These are phyloP conservation scores for Zaprionus davidi DNA, from an alignment of 1,140 invertebrate genomes.

Conservation along the genomic window DNA sequence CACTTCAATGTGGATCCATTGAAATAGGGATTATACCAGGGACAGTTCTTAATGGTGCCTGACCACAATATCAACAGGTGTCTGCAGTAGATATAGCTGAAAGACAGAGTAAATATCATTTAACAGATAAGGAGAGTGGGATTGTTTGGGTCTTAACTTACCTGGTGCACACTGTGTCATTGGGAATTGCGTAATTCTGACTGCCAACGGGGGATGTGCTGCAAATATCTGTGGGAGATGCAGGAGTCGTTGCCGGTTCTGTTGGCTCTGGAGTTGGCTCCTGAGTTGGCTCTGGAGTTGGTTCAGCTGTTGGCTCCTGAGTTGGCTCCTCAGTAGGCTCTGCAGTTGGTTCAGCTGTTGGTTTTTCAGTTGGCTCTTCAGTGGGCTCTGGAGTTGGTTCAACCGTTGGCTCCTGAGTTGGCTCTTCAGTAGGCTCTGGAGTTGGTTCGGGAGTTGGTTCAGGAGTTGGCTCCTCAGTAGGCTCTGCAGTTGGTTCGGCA, in stretches of 20 bases:
- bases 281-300: neutral
- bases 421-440: neutral
- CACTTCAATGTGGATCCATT: neutral
- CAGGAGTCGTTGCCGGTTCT: neutral
- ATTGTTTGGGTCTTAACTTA: neutral
- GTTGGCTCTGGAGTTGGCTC: neutral
- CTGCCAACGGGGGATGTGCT: neutral
- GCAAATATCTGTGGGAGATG: slow-evolving; percentile 1
- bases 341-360: neutral
- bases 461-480: neutral
- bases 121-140: neutral
- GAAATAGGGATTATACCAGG: slow-evolving; percentile 15
- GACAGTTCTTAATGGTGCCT: slow-evolving; percentile 10
- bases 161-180: slow-evolving; percentile 30
- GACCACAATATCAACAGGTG: neutral
- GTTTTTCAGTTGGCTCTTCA: neutral
- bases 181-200: slow-evolving; percentile 18
- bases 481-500: neutral
- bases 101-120: neutral
- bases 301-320: neutral
- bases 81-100: slow-evolving; percentile 24
- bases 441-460: neutral
- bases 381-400: neutral
- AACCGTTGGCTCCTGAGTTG: neutral
- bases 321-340: neutral